Evolutionary conservation across 2,797 vertebrate species (phyloP).

Genomic region (Acestrorhynchus altus): DNA sequence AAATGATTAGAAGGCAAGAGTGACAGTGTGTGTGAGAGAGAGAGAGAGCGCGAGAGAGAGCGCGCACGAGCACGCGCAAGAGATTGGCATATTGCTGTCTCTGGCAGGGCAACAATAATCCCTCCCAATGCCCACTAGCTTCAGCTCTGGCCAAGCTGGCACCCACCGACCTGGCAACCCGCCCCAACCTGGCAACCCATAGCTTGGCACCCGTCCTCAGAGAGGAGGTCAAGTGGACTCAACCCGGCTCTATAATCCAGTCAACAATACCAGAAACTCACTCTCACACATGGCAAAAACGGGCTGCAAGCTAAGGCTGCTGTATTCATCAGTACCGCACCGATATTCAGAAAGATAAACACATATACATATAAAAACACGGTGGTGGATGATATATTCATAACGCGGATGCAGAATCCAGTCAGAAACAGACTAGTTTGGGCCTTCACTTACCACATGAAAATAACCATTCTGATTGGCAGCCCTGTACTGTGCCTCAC

Average conservation of each 20-base stretch:
- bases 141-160: not conserved
- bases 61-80: too few species aligned
- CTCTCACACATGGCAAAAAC: not conserved
- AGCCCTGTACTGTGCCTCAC: too few species aligned
- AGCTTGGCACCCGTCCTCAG: not conserved
- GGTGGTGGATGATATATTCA: too few species aligned
- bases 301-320: too few species aligned
- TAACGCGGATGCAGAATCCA: too few species aligned
- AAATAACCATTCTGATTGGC: too few species aligned
- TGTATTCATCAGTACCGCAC: not conserved
- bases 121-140: slow-evolving; percentile 11
- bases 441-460: too few species aligned
- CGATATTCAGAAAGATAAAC: too few species aligned
- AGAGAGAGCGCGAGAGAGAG: not conserved
- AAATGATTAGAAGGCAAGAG: not conserved
- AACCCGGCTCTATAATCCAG: slow-evolving; percentile 20
- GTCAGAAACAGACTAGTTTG: too few species aligned
- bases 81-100: slow-evolving; percentile 10
- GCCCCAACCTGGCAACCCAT: slow-evolving; percentile 13
- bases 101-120: not conserved
- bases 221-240: slow-evolving; percentile 49
- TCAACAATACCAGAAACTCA: not conserved
- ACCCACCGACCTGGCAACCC: slow-evolving; percentile 19
- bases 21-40: not conserved
- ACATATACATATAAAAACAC: too few species aligned